Evolutionary conservation across 1,140 invertebrate genomes (phyloP), one percentile per base, ranked within the genome.

Genomic region (Piezodorus guildinii): DNA sequence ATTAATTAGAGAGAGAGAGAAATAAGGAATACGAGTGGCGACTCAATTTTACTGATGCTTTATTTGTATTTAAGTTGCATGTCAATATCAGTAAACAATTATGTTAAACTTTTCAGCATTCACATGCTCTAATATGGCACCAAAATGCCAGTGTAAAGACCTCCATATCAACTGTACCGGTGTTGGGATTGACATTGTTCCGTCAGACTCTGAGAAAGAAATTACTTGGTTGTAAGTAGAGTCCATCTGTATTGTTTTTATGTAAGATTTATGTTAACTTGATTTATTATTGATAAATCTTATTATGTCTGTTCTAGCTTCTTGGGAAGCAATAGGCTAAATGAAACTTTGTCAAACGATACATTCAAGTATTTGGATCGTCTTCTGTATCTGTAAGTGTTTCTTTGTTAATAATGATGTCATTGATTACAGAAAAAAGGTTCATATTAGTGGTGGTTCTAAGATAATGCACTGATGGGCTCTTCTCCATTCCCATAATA

Each of bases 161-260:
- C 68, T 72, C 15, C 67, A 70, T 27, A 73, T 75, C 23, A 74
- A 75, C 63, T 76, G 74, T 61, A 71, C 72, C 1, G 66, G 67
- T 16, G 64, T 70, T 3, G 65, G 68, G 3, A 61, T 75, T 16
- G 34, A 17, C 3, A 19, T 27, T 1, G 61, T 76, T 3, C 74
- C 74, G 2, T 62, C 67, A 9, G 70, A 74, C 30, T 68, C 70
- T 15, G 74, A 75, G 66, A 65, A 68, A 51, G 71, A 68, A 54
- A 74, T 75, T 17, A 71, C 73, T 46, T 69, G 67, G 58, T 74
- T 72, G 72, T 74, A 62, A 72, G 73, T 70, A 63, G 27, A 23
- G 59, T 62, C 10, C 15, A 17, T 9, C 43, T 60, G 46, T 25
- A 56, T 64, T 60, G 12, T 51, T 25, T n/a, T 46, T 49, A 10